Percentiles rank a stretch among this genome's conserved stretches.
Evolutionary conservation across 1,140 invertebrate species (phyloP).

Genomic region (Sitobion miscanthi): DNA sequence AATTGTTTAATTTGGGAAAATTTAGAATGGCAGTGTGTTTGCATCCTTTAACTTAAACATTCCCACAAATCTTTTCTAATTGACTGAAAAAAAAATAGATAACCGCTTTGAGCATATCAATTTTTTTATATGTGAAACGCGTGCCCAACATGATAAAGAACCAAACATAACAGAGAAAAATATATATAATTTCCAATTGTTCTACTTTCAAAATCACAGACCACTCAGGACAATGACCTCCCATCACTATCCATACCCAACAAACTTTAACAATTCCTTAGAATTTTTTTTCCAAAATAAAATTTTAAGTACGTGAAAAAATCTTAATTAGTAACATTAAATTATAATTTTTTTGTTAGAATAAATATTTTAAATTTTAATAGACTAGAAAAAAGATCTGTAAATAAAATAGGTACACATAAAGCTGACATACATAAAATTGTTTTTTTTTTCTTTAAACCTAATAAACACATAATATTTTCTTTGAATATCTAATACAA

Average conservation of each 20-base stretch:
- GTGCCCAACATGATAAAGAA: conserved; percentile 34
- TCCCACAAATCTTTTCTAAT: conserved; percentile 47
- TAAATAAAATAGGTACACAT: conserved; percentile 49
- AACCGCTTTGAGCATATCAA: conserved; percentile 51
- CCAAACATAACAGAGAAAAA: conserved; percentile 53
- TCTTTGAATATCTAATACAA: conserved; percentile 42
- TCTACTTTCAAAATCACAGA: conserved; percentile 54
- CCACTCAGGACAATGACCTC: conserved; percentile 27
- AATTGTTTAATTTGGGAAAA: conserved; percentile 49
- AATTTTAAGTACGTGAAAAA: conserved; percentile 55
- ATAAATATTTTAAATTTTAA: conserved; percentile 49
- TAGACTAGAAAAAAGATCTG: conserved; percentile 53
- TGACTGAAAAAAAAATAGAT: conserved; percentile 47
- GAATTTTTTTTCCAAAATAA: conserved; percentile 52
- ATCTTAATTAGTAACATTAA: conserved; percentile 50
- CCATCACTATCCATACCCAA: conserved; percentile 25
- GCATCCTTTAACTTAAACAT: conserved; percentile 51
- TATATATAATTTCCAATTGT: conserved; percentile 56
- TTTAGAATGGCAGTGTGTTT: conserved; percentile 56
- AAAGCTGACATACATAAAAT: conserved; percentile 38
- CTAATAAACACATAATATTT: conserved; percentile 42
- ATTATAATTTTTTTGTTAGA: conserved; percentile 41
- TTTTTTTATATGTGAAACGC: conserved; percentile 43
- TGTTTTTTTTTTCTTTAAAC: conserved; percentile 46
- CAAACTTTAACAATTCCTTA: conserved; percentile 47